Conservation (phyloP, 2,888 invertebrate species). For the Clunio marinus region DNA sequence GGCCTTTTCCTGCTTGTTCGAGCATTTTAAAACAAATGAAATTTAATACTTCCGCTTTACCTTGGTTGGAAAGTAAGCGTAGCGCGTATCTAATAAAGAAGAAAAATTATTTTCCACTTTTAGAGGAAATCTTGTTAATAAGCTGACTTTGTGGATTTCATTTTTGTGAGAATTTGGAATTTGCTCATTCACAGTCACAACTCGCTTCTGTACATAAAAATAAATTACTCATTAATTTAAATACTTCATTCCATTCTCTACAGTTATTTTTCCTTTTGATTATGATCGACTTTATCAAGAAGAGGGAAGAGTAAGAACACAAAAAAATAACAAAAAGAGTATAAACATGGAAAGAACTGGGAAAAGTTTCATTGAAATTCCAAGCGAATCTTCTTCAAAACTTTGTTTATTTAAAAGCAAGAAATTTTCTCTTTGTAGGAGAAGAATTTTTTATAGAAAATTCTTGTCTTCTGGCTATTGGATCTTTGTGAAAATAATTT, state of each 20-base stretch:
- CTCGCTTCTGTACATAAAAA: slow-evolving; percentile 14
- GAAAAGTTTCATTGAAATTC: slow-evolving; percentile 17
- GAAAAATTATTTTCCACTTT: background rate
- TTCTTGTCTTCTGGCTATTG: background rate
- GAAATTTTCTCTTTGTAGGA: background rate
- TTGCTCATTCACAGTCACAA: background rate
- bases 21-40: slow-evolving; percentile 25
- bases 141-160: background rate
- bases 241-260: background rate
- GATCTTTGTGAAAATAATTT: background rate
- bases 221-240: slow-evolving; percentile 25
- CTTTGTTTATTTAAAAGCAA: background rate
- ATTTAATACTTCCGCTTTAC: slow-evolving; percentile 27
- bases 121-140: slow-evolving; percentile 11
- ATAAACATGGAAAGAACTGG: background rate
- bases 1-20: background rate
- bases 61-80: background rate
- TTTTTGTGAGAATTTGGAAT: background rate
- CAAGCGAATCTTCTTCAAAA: slow-evolving; percentile 1
- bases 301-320: background rate
- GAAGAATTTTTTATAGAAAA: background rate
- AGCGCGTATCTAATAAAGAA: slow-evolving; percentile 13
- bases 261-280: slow-evolving; percentile 6
- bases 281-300: slow-evolving; percentile 2
- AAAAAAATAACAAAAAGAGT: slow-evolving; percentile 20